Percentiles rank a stretch among this genome's conserved stretches.
Conservation (phyloP, 2,113 vertebrate genomes). For the Rattus norvegicus region DNA sequence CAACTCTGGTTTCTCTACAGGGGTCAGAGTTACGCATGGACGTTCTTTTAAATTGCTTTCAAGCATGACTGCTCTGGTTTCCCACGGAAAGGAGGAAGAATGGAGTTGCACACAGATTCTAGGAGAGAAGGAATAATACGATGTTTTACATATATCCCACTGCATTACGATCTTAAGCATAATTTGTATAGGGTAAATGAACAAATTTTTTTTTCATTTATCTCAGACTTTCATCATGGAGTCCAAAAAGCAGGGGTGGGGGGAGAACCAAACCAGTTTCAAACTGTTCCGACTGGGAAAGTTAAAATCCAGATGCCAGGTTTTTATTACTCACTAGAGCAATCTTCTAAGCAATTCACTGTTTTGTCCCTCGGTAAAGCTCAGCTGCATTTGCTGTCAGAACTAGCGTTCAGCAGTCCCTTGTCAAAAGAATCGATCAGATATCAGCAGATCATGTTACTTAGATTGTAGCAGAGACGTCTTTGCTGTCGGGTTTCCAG, state of each 20-base stretch:
- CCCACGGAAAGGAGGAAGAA: constrained; percentile 18
- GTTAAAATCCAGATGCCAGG: constrained; percentile 79
- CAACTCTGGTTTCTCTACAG: not conserved
- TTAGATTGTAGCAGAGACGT: constrained; percentile 52
- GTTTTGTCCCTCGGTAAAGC: constrained; percentile 74
- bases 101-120: not conserved
- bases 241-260: constrained; percentile 38
- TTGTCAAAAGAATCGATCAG: constrained; percentile 77
- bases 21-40: not conserved
- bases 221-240: constrained; percentile 69
- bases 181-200: constrained; percentile 60
- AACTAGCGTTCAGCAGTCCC: constrained; percentile 71
- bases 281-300: constrained; percentile 74
- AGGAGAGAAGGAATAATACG: constrained; percentile 2
- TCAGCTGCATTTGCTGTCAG: constrained; percentile 69
- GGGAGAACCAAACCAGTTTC: not conserved
- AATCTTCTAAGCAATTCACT: constrained; percentile 74
- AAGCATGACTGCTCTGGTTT: constrained; percentile 1
- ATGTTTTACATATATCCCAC: constrained; percentile 37
- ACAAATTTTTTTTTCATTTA: constrained; percentile 70
- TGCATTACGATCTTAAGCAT: constrained; percentile 54
- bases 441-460: constrained; percentile 74
- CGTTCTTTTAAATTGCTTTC: not conserved
- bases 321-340: constrained; percentile 71
- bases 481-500: constrained; percentile 44